Evolutionary conservation across 2,113 vertebrate genomes (phyloP).

Genomic region (Hiodon tergisus): DNA sequence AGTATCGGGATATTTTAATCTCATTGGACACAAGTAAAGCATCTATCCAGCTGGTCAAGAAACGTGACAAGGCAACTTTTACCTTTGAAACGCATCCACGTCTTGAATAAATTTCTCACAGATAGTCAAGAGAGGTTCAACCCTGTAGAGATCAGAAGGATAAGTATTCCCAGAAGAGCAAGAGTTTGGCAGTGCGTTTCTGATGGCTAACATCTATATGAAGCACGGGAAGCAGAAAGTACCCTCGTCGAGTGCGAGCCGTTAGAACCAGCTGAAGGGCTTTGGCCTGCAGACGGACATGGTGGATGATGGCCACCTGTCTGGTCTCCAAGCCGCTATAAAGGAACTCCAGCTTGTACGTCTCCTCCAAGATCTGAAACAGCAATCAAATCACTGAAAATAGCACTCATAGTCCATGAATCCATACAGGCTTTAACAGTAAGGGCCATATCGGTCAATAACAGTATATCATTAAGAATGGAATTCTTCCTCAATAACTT

Average conservation of each 20-base stretch:
- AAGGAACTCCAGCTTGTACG: slow-evolving; percentile 94
- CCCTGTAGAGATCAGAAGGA: slow-evolving; percentile 52
- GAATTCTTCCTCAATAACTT: no score
- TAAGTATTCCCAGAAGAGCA: background rate
- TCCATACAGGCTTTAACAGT: no score
- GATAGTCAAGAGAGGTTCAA: slow-evolving; percentile 77
- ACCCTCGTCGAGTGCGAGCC: slow-evolving; percentile 79
- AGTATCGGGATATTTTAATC: background rate
- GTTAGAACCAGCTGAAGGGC: slow-evolving; percentile 83
- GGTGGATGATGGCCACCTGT: slow-evolving; percentile 86
- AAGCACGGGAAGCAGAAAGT: slow-evolving; percentile 32
- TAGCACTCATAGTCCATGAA: no score
- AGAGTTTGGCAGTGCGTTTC: background rate
- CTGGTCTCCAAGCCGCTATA: slow-evolving; percentile 85
- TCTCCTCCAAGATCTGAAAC: slow-evolving; percentile 85
- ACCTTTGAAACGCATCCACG: slow-evolving; percentile 92
- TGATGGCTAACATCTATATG: background rate
- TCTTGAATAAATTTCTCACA: slow-evolving; percentile 92
- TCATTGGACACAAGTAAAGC: background rate
- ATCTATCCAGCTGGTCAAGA: background rate
- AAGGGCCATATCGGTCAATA: no score
- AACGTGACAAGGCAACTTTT: background rate
- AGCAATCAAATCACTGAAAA: background rate
- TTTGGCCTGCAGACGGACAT: slow-evolving; percentile 88
- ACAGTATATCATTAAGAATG: no score